Evolutionary conservation across 92 coral and sea anemone genomes (phyloP).

Genomic region (Scolanthus callimorphus): DNA sequence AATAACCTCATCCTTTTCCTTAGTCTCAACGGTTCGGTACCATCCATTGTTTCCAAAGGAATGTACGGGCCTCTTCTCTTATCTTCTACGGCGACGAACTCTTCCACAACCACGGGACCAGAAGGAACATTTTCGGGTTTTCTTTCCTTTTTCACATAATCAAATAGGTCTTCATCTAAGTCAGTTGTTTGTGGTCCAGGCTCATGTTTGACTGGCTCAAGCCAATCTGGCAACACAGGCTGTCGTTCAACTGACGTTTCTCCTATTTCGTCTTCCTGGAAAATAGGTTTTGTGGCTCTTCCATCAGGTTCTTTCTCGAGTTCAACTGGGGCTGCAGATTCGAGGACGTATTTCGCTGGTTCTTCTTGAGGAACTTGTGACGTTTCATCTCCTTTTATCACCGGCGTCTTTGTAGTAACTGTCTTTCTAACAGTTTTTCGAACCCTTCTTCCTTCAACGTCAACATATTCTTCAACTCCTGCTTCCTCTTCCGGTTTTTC

Average conservation of each 20-base stretch:
- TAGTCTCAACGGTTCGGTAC: conserved; percentile 19
- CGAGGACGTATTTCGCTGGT: conserved; percentile 2
- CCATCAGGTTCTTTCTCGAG: conserved; percentile 1
- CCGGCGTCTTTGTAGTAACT: conserved; percentile 17
- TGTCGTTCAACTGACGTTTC: conserved; percentile 27
- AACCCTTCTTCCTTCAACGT: conserved; percentile 63
- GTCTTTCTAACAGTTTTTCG: conserved; percentile 52
- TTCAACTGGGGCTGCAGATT: conserved; percentile 27
- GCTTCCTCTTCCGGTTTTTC: conserved; percentile 13
- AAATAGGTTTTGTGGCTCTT: conserved; percentile 41
- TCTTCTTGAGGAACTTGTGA: background rate
- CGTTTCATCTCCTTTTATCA: conserved; percentile 6
- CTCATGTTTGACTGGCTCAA: conserved; percentile 7
- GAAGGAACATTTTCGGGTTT: conserved; percentile 3
- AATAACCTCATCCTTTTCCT: too few relatives aligned
- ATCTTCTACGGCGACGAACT: conserved; percentile 1
- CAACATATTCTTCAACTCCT: conserved; percentile 16
- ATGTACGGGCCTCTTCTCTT: background rate
- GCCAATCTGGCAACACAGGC: conserved; percentile 24
- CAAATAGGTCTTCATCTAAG: conserved; percentile 9
- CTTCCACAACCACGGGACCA: conserved; percentile 33
- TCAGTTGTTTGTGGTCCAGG: background rate
- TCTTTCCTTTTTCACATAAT: conserved; percentile 1
- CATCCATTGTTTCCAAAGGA: conserved; percentile 13
- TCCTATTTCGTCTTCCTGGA: conserved; percentile 54